Evolutionary conservation across 2,888 invertebrate genomes (phyloP).

Genomic region (Lottia gigantea): DNA sequence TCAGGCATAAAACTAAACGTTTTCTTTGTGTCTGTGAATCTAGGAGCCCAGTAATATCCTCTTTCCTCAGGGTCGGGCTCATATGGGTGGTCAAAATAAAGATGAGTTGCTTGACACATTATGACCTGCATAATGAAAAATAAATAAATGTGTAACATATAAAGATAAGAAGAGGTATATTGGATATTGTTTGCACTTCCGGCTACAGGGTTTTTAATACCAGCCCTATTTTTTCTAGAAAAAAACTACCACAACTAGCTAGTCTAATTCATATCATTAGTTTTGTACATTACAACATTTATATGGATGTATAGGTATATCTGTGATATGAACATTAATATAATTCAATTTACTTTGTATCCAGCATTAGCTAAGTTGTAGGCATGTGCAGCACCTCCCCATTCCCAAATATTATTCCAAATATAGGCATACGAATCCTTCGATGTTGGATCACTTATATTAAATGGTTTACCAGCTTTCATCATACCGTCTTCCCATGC

Average conservation of each 20-base stretch:
- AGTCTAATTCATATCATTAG: too few species aligned
- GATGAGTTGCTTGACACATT: constrained; percentile 43
- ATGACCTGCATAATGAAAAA: constrained; percentile 35
- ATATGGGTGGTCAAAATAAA: constrained; percentile 55
- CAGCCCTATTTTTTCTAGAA: too few species aligned
- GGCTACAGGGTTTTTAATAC: too few species aligned
- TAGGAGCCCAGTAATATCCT: constrained; percentile 54
- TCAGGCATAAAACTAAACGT: constrained; percentile 42
- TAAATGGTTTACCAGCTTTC: constrained; percentile 31
- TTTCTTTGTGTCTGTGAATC: constrained; percentile 42
- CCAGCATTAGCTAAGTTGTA: constrained; percentile 58
- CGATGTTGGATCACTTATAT: constrained; percentile 9
- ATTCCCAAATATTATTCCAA: constrained; percentile 58
- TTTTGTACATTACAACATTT: too few species aligned
- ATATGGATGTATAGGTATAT: too few species aligned
- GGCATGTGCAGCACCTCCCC: constrained; percentile 41
- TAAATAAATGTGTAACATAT: too few species aligned
- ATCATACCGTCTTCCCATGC: constrained; percentile 60
- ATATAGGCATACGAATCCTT: constrained; percentile 49
- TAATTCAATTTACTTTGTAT: constrained; percentile 48
- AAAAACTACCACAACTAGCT: too few species aligned
- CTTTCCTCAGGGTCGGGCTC: constrained; percentile 54
- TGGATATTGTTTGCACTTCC: too few species aligned
- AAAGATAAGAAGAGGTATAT: too few species aligned
- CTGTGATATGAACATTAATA: too few species aligned